Percentiles rank a stretch among this genome's conserved stretches.
phyloP scores from a whole-genome alignment of 1,140 invertebrate genomes.

The Uloborus diversus region DNA sequence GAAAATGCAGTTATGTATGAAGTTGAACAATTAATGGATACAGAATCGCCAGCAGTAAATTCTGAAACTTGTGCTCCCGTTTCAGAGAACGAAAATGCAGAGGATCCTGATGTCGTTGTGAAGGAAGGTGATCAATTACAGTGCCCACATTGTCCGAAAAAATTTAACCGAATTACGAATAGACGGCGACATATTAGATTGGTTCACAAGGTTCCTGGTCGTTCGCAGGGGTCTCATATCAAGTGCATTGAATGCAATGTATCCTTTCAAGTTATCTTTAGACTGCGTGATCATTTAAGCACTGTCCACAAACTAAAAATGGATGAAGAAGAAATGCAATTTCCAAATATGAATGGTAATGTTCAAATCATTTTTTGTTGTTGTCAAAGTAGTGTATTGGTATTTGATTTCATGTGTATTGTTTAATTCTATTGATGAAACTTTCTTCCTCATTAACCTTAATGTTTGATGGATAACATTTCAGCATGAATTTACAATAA shows the following conservation, averaged over 20 bases:
- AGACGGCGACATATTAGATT: not conserved
- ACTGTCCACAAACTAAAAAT: not conserved
- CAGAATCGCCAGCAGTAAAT: not conserved
- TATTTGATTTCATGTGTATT: too few relatives aligned
- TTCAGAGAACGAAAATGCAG: not conserved
- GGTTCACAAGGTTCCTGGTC: not conserved
- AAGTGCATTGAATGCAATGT: conserved; percentile 11
- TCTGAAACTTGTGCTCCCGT: not conserved
- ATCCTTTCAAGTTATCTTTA: not conserved
- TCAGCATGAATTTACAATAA: too few relatives aligned
- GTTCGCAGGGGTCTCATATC: not conserved
- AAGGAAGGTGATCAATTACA: not conserved
- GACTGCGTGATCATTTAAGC: not conserved
- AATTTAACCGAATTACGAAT: not conserved
- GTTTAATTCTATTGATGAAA: too few relatives aligned
- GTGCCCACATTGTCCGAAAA: not conserved
- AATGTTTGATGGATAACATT: too few relatives aligned
- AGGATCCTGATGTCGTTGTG: not conserved
- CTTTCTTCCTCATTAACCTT: too few relatives aligned
- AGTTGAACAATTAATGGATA: not conserved
- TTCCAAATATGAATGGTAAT: conserved; percentile 17
- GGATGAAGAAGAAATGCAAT: not conserved
- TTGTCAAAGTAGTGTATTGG: too few relatives aligned
- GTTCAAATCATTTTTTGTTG: not conserved
- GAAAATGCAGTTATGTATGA: not conserved